phyloP scores from a whole-genome alignment of 2,113 vertebrate species.

The Pelusios castaneus region DNA sequence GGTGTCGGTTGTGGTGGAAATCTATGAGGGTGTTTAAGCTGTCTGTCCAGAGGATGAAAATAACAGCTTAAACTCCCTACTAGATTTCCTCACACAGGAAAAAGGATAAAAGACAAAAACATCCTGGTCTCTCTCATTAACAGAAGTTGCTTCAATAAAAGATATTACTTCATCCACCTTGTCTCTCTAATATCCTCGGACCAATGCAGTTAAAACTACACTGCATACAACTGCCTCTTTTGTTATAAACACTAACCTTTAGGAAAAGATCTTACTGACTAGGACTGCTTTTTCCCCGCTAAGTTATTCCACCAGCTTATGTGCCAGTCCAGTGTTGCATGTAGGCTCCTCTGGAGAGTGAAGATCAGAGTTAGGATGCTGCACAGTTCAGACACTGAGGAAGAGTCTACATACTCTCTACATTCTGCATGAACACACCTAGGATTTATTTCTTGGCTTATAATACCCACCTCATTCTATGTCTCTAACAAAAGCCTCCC shows the following conservation, averaged over 20 bases:
- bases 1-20: no score
- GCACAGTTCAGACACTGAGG: neutral
- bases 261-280: neutral
- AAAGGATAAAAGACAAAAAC: no score
- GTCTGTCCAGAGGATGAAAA: no score
- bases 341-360: conserved; percentile 42
- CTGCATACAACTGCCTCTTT: conserved; percentile 3
- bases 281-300: conserved; percentile 39
- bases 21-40: no score
- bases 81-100: no score
- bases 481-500: neutral
- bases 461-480: rapidly evolving
- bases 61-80: no score
- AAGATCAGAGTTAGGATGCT: conserved; percentile 8
- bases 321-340: conserved; percentile 61
- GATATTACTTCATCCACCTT: neutral
- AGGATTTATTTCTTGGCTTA: conserved; percentile 8
- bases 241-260: neutral
- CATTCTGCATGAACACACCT: neutral
- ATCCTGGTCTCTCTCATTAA: neutral
- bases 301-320: conserved; percentile 23
- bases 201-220: no score
- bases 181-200: neutral
- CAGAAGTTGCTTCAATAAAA: neutral
- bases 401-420: conserved; percentile 15